These are phyloP conservation scores for Noctilio leporinus DNA, from an alignment of 2,113 vertebrate species.

Conservation along the genomic window DNA sequence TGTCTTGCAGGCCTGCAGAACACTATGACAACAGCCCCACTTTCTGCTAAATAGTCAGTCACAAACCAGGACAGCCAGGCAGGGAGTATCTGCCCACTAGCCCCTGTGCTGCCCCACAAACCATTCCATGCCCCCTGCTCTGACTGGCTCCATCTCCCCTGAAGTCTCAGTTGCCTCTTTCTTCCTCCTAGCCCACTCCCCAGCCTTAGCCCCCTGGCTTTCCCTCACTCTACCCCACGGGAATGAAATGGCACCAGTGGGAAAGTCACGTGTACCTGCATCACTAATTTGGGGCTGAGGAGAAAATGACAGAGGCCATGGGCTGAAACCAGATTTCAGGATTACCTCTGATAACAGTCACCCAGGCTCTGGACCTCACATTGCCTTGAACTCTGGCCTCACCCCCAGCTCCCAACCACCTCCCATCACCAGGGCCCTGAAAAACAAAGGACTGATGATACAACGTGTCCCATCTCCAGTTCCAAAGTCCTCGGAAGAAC, in stretches of 20 bases:
- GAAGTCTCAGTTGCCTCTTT: neutral
- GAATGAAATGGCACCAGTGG: neutral
- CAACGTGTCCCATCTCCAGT: neutral
- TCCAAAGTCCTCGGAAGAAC: neutral
- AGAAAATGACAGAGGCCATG: neutral
- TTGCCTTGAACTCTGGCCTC: neutral
- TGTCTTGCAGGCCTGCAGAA: neutral
- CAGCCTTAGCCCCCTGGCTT: neutral
- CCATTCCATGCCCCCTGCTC: neutral
- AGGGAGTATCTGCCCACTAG: neutral
- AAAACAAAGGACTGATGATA: neutral
- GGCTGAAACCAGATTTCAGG: neutral
- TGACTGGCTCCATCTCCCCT: neutral
- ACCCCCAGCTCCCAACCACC: neutral
- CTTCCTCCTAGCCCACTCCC: neutral
- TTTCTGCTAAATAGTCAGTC: neutral
- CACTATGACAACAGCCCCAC: neutral
- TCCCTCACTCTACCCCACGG: neutral
- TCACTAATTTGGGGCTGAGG: neutral
- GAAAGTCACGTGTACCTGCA: neutral
- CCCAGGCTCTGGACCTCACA: neutral
- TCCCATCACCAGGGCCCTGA: neutral
- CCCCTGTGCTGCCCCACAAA: neutral
- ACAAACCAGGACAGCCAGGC: neutral
- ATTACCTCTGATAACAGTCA: neutral